A percentile compares a stretch with the other conserved stretches of the same genome.
These are phyloP conservation scores for Saccostrea echinata DNA, from an alignment of 1,140 invertebrate species.

Conservation along the genomic window DNA sequence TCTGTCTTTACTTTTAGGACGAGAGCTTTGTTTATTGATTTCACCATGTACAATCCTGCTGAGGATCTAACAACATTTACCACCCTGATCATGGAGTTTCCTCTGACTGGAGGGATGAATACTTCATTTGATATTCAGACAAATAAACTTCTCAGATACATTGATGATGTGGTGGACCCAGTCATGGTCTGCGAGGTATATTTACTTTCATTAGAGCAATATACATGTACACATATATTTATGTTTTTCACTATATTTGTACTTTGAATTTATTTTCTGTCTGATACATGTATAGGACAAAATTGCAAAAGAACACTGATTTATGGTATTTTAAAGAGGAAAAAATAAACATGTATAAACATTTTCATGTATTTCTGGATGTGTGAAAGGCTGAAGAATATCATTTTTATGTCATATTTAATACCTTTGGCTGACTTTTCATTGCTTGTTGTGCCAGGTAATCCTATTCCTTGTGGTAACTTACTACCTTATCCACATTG, in stretches of 20 bases:
- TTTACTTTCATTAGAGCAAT: neutral
- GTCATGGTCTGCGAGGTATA: constrained; percentile 73
- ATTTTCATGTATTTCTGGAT: too few relatives aligned
- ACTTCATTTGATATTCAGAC: constrained; percentile 67
- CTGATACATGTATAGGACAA: too few relatives aligned
- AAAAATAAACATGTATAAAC: too few relatives aligned
- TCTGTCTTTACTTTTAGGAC: constrained; percentile 55
- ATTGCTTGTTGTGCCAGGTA: constrained; percentile 47
- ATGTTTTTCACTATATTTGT: too few relatives aligned
- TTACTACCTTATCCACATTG: constrained; percentile 67
- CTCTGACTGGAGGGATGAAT: constrained; percentile 66
- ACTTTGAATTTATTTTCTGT: too few relatives aligned
- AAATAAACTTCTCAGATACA: constrained; percentile 65
- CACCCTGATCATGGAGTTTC: constrained; percentile 64
- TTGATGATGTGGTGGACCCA: constrained; percentile 64
- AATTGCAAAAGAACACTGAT: too few relatives aligned
- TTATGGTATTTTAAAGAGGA: too few relatives aligned
- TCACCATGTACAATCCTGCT: constrained; percentile 63
- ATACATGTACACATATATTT: too few relatives aligned
- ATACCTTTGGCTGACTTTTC: too few relatives aligned
- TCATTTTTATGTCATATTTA: too few relatives aligned
- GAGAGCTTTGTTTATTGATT: constrained; percentile 66
- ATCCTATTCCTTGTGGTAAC: constrained; percentile 68
- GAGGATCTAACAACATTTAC: constrained; percentile 61
- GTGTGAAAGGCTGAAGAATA: too few relatives aligned